Base-by-base conservation (phyloP, 2,797 vertebrate species). In the Eremophila alpestris region DNA sequence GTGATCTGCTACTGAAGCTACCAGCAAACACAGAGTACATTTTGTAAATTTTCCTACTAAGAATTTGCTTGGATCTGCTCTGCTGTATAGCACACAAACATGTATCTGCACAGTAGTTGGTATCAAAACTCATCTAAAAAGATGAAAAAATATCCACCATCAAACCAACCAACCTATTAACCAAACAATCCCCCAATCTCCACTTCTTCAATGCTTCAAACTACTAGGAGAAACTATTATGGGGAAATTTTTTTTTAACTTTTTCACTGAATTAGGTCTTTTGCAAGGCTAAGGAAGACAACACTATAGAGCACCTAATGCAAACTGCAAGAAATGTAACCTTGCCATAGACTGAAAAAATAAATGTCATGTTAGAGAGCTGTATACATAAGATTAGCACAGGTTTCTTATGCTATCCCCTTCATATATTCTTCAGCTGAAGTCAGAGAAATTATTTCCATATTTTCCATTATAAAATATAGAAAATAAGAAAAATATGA, bases 71-170 rank as follows among this genome's bases (percentile, higher is more conserved):
- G 16, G 60, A 40, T 77, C n/a, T 87, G 45, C 27, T 41, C 43
- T 48, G 40, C 43, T 78, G 26, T 48, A 26, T 6, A 62, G 29
- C 40, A 59, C 30, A 67, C 10, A 76, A 43, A 54, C 29, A 17
- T 2, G 1, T 27, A 68, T 23, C 74, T 54, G 17, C 34, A 49
- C 13, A 80, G 18, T 1, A 58, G 10, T 0, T 38, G 8, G 4
- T 11, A 83, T 13, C 24, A 78, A 68, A 83, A 40, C 12, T 68
- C 21, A 49, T 5, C 9, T 12, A 29, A 62, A 63, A 43, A 49
- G 17, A 67, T 16, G 16, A n/a, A 60, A 83, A 76, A 75, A 51
- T 15, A 52, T 26, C 16, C 34, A 70, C 11, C 32, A 79, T 43
- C 67, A 92, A 83, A 73, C 16, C 26, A 84, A 70, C 17, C n/a